phyloP scores from a whole-genome alignment of 2,113 vertebrate genomes.

The Grus americana region DNA sequence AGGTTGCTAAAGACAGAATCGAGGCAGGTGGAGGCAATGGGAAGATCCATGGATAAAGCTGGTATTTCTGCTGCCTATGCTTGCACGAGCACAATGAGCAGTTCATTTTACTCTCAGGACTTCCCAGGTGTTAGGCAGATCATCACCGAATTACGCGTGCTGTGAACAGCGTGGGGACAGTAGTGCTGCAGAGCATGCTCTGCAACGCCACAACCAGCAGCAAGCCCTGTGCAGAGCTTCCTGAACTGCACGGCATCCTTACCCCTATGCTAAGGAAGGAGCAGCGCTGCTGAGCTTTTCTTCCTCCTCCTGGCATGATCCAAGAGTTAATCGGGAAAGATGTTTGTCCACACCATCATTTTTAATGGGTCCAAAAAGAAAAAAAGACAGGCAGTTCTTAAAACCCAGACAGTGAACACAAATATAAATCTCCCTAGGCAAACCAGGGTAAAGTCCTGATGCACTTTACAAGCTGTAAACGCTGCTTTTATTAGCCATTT shows the following conservation, averaged over 20 bases:
- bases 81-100: neutral
- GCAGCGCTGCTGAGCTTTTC: neutral
- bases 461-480: constrained; percentile 78
- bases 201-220: neutral
- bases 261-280: neutral
- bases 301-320: neutral
- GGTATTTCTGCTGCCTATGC: neutral
- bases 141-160: neutral
- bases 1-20: neutral
- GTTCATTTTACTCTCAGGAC: neutral
- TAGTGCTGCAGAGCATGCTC: neutral
- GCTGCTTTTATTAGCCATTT: constrained; percentile 79
- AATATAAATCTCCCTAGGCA: constrained; percentile 67
- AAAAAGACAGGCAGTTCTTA: neutral
- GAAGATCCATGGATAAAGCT: neutral
- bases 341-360: constrained; percentile 1
- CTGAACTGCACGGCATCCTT: neutral
- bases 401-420: constrained; percentile 38
- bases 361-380: neutral
- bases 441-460: constrained; percentile 59
- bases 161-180: neutral
- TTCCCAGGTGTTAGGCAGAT: neutral
- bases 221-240: neutral
- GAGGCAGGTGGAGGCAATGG: neutral
- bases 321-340: neutral